Evolutionary conservation across 92 coral and sea anemone species (phyloP).

Genomic region (Pocillopora meandrina): DNA sequence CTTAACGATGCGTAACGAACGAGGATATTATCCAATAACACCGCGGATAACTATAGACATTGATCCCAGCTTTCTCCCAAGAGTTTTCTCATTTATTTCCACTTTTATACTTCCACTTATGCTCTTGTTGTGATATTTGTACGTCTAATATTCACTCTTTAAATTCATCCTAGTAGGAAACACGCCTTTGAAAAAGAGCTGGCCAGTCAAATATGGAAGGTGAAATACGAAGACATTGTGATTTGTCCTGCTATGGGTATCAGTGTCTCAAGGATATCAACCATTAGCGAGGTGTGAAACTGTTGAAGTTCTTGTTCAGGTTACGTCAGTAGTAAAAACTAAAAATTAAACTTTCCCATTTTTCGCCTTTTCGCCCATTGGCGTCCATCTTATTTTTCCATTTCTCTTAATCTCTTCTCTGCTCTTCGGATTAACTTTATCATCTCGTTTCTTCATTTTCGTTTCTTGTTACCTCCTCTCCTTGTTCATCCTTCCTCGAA

Average conservation of each 20-base stretch:
- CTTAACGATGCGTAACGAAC: too few relatives aligned
- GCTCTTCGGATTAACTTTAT: background rate
- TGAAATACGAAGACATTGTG: conserved; percentile 68
- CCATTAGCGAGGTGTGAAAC: conserved; percentile 26
- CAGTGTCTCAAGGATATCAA: conserved; percentile 20
- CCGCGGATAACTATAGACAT: background rate
- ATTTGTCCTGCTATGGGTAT: conserved; percentile 29
- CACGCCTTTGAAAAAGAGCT: conserved; percentile 78
- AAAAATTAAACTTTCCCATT: background rate
- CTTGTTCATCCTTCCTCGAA: background rate
- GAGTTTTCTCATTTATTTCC: background rate
- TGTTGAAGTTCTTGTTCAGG: background rate
- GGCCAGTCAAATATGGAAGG: conserved; percentile 80
- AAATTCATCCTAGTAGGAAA: conserved; percentile 46
- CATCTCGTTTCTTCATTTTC: background rate
- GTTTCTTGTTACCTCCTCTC: background rate
- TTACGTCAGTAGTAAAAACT: background rate
- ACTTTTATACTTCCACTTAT: background rate
- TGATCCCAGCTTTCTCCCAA: background rate
- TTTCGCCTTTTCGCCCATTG: background rate
- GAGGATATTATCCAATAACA: background rate
- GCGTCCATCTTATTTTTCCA: background rate
- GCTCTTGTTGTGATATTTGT: background rate
- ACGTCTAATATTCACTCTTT: background rate
- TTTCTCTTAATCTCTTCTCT: background rate